These are phyloP conservation scores for Gari tellinella DNA, from an alignment of 2,888 invertebrate species.

Conservation along the genomic window DNA sequence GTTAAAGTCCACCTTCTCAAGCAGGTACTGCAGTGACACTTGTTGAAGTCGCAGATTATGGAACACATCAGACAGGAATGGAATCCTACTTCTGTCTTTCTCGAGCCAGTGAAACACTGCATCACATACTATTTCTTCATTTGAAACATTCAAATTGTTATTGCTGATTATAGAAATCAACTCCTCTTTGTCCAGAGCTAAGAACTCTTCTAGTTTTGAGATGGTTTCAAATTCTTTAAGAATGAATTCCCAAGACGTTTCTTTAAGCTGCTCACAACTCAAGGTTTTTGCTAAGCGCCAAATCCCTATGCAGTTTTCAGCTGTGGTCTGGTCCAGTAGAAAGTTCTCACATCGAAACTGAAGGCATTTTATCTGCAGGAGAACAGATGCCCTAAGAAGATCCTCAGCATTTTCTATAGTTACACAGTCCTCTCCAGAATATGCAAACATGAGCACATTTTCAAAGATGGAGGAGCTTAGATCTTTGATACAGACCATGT, in stretches of 20 bases:
- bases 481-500: conserved; percentile 61
- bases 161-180: conserved; percentile 59
- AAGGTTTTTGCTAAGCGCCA: conserved; percentile 62
- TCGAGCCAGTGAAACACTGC: conserved; percentile 67
- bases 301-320: conserved; percentile 65
- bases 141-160: conserved; percentile 58
- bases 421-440: conserved; percentile 61
- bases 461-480: conserved; percentile 58
- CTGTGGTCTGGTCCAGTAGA: conserved; percentile 60
- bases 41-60: conserved; percentile 57
- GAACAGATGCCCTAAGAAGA: conserved; percentile 58
- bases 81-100: conserved; percentile 52
- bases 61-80: conserved; percentile 60
- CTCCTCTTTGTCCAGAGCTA: conserved; percentile 65
- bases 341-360: conserved; percentile 63
- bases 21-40: conserved; percentile 60
- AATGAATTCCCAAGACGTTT: conserved; percentile 59
- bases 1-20: conserved; percentile 62
- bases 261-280: conserved; percentile 54
- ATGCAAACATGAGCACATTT: conserved; percentile 60
- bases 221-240: conserved; percentile 63
- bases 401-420: conserved; percentile 65
- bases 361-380: conserved; percentile 61
- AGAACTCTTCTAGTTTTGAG: conserved; percentile 59
- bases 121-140: conserved; percentile 65